Evolutionary conservation across 2,888 invertebrate species (phyloP).

Genomic region (Suillia variegata): DNA sequence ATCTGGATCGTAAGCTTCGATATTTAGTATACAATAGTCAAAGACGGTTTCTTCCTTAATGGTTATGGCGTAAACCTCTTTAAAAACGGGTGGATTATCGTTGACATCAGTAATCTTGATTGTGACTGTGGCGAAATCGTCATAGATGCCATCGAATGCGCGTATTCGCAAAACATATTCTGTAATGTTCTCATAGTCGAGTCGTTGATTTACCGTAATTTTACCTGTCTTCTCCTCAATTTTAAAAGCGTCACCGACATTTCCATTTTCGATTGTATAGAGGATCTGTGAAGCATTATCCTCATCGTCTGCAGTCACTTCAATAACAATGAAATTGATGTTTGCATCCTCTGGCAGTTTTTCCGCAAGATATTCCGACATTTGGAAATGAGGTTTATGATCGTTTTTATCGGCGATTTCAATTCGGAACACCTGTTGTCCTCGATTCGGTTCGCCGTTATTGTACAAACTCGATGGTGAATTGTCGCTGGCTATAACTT

Average conservation of each 20-base stretch:
- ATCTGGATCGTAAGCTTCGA: conserved; percentile 83
- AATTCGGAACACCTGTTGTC: conserved; percentile 83
- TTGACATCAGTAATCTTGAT: conserved; percentile 90
- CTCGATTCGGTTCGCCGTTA: conserved; percentile 73
- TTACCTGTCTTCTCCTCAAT: conserved; percentile 86
- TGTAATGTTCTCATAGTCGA: conserved; percentile 86
- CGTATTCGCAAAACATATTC: conserved; percentile 82
- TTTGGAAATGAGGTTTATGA: conserved; percentile 88
- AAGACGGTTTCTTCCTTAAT: conserved; percentile 77
- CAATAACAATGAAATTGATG: conserved; percentile 79
- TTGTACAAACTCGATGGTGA: conserved; percentile 78
- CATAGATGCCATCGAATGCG: conserved; percentile 83
- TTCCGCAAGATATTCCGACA: conserved; percentile 73
- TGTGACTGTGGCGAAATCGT: conserved; percentile 81
- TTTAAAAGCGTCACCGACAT: conserved; percentile 82
- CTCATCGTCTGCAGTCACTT: conserved; percentile 85
- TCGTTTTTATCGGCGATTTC: conserved; percentile 96
- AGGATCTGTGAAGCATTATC: conserved; percentile 87
- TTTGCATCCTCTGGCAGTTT: conserved; percentile 84
- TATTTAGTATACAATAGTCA: conserved; percentile 72
- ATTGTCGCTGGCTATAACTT: conserved; percentile 89
- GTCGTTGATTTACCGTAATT: conserved; percentile 75
- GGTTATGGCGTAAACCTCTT: conserved; percentile 73
- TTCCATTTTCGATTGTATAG: conserved; percentile 88
- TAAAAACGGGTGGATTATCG: conserved; percentile 88